Conservation (phyloP, 37 sponge, comb jelly and placozoan species). For the Halichondria panicea region DNA sequence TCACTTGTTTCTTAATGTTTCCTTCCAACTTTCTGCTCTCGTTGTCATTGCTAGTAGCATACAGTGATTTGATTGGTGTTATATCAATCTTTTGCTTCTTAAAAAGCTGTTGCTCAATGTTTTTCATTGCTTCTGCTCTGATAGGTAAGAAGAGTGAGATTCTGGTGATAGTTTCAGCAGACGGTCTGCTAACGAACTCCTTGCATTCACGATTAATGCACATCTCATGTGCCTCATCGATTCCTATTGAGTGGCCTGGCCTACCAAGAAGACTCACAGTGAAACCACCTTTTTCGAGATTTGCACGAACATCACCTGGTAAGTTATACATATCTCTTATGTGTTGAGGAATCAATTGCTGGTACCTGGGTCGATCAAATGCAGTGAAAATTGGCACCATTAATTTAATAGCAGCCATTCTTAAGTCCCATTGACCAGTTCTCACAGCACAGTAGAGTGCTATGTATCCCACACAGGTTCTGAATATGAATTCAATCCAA, state of each 20-base stretch:
- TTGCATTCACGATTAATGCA: constrained; percentile 32
- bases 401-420: constrained; percentile 34
- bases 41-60: neutral
- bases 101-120: neutral
- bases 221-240: constrained; percentile 56
- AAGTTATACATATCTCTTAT: neutral
- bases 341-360: constrained; percentile 17
- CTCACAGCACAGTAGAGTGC: constrained; percentile 23
- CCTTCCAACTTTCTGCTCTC: neutral
- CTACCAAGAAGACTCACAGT: constrained; percentile 20
- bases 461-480: constrained; percentile 8
- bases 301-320: neutral
- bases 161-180: neutral
- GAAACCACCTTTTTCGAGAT: constrained; percentile 10
- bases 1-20: neutral
- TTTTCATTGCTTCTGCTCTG: constrained; percentile 9
- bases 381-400: constrained; percentile 27
- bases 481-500: constrained; percentile 28
- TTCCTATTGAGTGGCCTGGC: constrained; percentile 17
- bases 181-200: neutral
- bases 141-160: constrained; percentile 4
- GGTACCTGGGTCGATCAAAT: constrained; percentile 26
- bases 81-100: neutral
- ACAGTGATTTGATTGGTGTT: neutral
- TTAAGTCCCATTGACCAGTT: constrained; percentile 18